Percentiles rank a stretch among this genome's conserved stretches.
Evolutionary conservation across 2,888 invertebrate species (phyloP).

Genomic region (Torymus aiolomorphi): DNA sequence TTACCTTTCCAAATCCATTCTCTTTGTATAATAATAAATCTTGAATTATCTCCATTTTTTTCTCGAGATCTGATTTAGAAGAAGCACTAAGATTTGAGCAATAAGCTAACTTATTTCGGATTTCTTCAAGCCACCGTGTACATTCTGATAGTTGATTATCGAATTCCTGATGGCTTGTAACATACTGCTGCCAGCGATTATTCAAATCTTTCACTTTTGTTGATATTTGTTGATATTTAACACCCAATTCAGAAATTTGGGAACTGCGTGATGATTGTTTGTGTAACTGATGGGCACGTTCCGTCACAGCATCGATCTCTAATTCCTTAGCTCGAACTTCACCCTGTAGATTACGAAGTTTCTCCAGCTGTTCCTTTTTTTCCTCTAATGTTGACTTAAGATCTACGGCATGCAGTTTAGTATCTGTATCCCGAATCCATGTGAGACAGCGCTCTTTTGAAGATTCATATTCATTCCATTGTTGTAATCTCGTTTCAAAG

Average conservation of each 20-base stretch:
- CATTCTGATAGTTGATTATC: constrained; percentile 88
- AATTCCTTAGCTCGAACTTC: constrained; percentile 93
- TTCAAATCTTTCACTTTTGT: constrained; percentile 94
- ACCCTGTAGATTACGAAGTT: constrained; percentile 87
- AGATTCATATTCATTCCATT: constrained; percentile 94
- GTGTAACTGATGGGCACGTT: constrained; percentile 90
- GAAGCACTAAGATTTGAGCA: constrained; percentile 89
- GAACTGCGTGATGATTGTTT: constrained; percentile 86
- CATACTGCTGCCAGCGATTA: constrained; percentile 94
- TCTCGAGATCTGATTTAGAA: constrained; percentile 90
- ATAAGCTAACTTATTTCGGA: constrained; percentile 89
- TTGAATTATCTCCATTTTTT: constrained; percentile 89
- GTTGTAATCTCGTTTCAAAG: constrained; percentile 88
- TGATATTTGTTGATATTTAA: constrained; percentile 93
- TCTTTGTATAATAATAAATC: constrained; percentile 94
- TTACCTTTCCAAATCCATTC: constrained; percentile 90
- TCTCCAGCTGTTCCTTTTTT: constrained; percentile 90
- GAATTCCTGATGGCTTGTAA: constrained; percentile 91
- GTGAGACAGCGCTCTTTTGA: constrained; percentile 89
- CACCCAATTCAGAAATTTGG: constrained; percentile 92
- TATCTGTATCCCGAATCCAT: constrained; percentile 93
- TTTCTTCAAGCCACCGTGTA: constrained; percentile 88
- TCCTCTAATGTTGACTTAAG: constrained; percentile 88
- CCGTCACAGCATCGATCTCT: constrained; percentile 94
- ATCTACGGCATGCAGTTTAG: constrained; percentile 90